Evolutionary conservation across 2,888 invertebrate genomes (phyloP).

Genomic region (Sphaerophoria rueppellii): DNA sequence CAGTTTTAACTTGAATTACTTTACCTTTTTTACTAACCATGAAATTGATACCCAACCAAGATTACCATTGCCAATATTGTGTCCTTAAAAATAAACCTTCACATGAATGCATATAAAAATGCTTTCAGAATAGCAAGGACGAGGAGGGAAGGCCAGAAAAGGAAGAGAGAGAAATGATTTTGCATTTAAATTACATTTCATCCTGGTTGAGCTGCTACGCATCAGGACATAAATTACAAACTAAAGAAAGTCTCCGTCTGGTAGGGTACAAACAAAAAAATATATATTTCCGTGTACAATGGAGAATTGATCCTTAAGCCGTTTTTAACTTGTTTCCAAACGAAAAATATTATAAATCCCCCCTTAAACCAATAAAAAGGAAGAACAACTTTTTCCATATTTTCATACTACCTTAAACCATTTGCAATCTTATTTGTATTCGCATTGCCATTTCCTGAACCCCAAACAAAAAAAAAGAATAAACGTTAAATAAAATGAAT

Average conservation of each 20-base stretch:
- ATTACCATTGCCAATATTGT: slow-evolving; percentile 57
- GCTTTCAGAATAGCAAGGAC: slow-evolving; percentile 24
- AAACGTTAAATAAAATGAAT: slow-evolving; percentile 22
- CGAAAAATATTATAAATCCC: neutral
- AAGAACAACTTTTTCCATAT: slow-evolving; percentile 26
- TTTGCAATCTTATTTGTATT: too few relatives aligned
- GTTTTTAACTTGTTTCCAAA: slow-evolving; percentile 51
- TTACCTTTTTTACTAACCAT: slow-evolving; percentile 72
- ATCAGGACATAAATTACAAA: slow-evolving; percentile 68
- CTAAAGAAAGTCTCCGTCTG: slow-evolving; percentile 17
- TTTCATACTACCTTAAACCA: slow-evolving; percentile 28
- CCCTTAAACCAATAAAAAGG: neutral
- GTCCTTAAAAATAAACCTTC: slow-evolving; percentile 3
- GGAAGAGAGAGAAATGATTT: slow-evolving; percentile 41
- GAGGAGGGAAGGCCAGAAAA: slow-evolving; percentile 1
- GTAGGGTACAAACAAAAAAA: neutral
- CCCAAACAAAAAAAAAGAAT: neutral
- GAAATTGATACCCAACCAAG: slow-evolving; percentile 68
- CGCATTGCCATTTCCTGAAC: neutral
- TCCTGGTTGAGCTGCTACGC: slow-evolving; percentile 70
- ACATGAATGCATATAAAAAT: neutral
- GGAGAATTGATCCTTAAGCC: slow-evolving; percentile 57
- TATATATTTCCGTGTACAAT: slow-evolving; percentile 10
- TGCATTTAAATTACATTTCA: slow-evolving; percentile 74
- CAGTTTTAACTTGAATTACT: slow-evolving; percentile 73